Evolutionary conservation across 2,888 invertebrate genomes (phyloP).

Genomic region (Patella caerulea): DNA sequence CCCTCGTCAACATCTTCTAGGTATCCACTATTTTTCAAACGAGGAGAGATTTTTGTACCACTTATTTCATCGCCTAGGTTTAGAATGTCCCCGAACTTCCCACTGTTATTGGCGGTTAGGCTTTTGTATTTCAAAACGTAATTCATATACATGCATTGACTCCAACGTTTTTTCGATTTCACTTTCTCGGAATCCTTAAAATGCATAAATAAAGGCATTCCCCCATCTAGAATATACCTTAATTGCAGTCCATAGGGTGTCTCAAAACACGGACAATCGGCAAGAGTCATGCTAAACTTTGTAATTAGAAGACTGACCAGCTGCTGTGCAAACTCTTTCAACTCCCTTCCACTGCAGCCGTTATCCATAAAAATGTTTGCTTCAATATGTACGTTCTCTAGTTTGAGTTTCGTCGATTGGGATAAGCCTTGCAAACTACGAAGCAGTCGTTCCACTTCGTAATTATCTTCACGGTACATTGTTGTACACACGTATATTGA

Average conservation of each 20-base stretch:
- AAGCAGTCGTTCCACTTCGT: constrained; percentile 39
- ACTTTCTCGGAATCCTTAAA: constrained; percentile 39
- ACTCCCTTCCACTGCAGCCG: constrained; percentile 28
- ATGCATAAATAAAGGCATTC: constrained; percentile 42
- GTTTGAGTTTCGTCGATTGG: constrained; percentile 27
- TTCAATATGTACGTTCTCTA: constrained; percentile 21
- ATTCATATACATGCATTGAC: constrained; percentile 29
- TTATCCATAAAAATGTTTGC: constrained; percentile 38
- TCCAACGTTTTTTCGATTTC: constrained; percentile 36
- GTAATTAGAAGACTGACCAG: constrained; percentile 32
- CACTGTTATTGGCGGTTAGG: not conserved
- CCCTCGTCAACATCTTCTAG: constrained; percentile 30
- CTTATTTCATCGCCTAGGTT: no score
- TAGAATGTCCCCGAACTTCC: no score
- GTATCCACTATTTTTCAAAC: not conserved
- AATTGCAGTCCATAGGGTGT: constrained; percentile 44
- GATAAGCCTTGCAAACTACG: constrained; percentile 31
- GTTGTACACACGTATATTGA: constrained; percentile 41
- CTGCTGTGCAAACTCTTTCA: constrained; percentile 38
- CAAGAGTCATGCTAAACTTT: constrained; percentile 23
- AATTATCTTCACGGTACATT: constrained; percentile 42
- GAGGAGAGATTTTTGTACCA: no score
- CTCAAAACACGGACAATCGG: constrained; percentile 26
- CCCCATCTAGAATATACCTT: constrained; percentile 30
- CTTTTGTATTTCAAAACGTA: constrained; percentile 36